phyloP scores from a whole-genome alignment of 2,113 vertebrate genomes.

The Callopanchax toddi region DNA sequence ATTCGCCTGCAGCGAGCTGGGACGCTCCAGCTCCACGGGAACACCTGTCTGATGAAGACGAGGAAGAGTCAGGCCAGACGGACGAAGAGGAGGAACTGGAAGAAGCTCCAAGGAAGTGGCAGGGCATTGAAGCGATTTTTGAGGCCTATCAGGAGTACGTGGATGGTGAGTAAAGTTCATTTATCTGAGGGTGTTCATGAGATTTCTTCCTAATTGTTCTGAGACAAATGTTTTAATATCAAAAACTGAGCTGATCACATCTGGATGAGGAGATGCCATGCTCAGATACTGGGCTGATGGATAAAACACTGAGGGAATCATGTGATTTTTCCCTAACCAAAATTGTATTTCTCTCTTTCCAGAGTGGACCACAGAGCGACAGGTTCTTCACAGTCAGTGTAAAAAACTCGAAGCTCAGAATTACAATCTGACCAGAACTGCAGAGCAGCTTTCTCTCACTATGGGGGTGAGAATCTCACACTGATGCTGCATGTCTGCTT shows the following conservation, averaged over 20 bases:
- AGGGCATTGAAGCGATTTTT: slow-evolving; percentile 93
- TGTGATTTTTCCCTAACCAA: too few species aligned
- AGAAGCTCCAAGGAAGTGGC: slow-evolving; percentile 86
- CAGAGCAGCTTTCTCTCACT: slow-evolving; percentile 92
- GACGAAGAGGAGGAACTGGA: slow-evolving; percentile 67
- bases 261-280: too few species aligned
- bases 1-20: slow-evolving; percentile 45
- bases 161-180: slow-evolving; percentile 85
- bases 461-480: slow-evolving; percentile 87
- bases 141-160: slow-evolving; percentile 95
- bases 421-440: slow-evolving; percentile 91
- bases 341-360: slow-evolving; percentile 24
- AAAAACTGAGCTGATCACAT: background rate
- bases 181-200: too few species aligned
- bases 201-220: background rate
- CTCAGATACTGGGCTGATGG: background rate
- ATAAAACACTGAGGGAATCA: background rate
- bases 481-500: background rate
- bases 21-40: slow-evolving; percentile 34
- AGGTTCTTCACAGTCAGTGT: slow-evolving; percentile 94
- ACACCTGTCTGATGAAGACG: slow-evolving; percentile 56
- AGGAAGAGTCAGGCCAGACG: slow-evolving; percentile 64
- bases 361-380: slow-evolving; percentile 93
- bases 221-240: background rate
- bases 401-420: slow-evolving; percentile 93